These are phyloP conservation scores for Reinhardtius hippoglossoides DNA, from an alignment of 2,113 vertebrate genomes.

Conservation along the genomic window DNA sequence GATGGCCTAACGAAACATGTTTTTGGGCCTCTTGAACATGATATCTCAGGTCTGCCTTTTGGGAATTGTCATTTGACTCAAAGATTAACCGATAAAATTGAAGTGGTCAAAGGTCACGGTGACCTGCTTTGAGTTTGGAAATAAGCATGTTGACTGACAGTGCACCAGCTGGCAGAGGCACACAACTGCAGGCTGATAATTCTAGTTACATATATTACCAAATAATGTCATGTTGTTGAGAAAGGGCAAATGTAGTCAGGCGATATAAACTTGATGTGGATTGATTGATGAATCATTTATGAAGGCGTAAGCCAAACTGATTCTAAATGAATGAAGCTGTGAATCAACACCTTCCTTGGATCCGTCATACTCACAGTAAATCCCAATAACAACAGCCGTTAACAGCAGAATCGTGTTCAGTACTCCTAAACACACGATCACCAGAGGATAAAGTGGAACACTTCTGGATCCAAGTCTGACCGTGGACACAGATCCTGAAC, in stretches of 20 bases:
- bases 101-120: too few relatives aligned
- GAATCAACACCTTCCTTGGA: not conserved
- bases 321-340: not conserved
- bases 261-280: not conserved
- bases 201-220: not conserved
- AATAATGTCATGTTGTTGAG: not conserved
- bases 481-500: constrained; percentile 22
- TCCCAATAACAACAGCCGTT: constrained; percentile 40
- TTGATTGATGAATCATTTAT: too few relatives aligned
- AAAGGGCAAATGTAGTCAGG: not conserved
- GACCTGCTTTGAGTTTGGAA: too few relatives aligned
- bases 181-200: too few relatives aligned
- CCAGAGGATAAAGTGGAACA: constrained; percentile 23
- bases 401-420: constrained; percentile 42
- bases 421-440: constrained; percentile 35
- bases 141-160: too few relatives aligned
- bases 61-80: too few relatives aligned
- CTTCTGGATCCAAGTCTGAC: constrained; percentile 48
- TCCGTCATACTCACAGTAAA: constrained; percentile 44
- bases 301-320: not conserved
- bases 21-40: too few relatives aligned
- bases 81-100: too few relatives aligned
- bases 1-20: too few relatives aligned
- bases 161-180: too few relatives aligned
- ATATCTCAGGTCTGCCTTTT: too few relatives aligned